Base-by-base conservation (phyloP, 1,140 invertebrate genomes). In the Sesamia nonagrioides region DNA sequence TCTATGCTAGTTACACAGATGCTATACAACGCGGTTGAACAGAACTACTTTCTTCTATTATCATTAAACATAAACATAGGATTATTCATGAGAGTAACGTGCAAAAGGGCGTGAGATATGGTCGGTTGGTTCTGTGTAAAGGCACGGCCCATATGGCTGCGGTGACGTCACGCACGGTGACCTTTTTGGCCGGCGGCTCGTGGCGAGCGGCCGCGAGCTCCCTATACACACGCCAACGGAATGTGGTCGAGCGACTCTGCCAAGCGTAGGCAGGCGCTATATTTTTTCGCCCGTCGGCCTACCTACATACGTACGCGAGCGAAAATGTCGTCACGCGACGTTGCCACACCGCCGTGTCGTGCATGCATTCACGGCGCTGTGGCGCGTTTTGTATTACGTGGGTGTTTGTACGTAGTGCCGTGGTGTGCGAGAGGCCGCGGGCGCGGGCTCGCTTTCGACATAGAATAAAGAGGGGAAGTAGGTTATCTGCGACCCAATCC, bases 281-380 rank as follows among this genome's bases (percentile, higher is more conserved):
- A 94, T 94, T 95, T 95, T 95, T 95, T 94, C 89, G 89, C 92
- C 90, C 92, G 91, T 83, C 90, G 90, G 89, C 92, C 90, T 95
- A 92, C 92, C 92, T 95, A 95, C 92, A 92, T 94, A 94, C 92
- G 92, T 95, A 92, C 91, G 89, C 91, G 92, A 94, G 92, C 95
- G 94, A 95, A 95, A 95, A 94, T 95, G 95, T 94, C 95, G 95
- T 95, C 95, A 95, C 91, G 93, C 95, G 93, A 89, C 88, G 95
- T 95, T 95, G 95, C 94, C 95, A 86, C 86, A 77, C 90, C 91
- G 92, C 90, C 50, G 79, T 84, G 84, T 90, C 89, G 92, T 90
- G 89, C 88, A 88, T 93, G 89, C 89, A 91, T 89, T 89, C 87
- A 89, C 87, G 84, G 87, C 80, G 81, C 84, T 72, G 82, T 73